phyloP scores from a whole-genome alignment of 1,140 invertebrate species.

The Microplitis demolitor region DNA sequence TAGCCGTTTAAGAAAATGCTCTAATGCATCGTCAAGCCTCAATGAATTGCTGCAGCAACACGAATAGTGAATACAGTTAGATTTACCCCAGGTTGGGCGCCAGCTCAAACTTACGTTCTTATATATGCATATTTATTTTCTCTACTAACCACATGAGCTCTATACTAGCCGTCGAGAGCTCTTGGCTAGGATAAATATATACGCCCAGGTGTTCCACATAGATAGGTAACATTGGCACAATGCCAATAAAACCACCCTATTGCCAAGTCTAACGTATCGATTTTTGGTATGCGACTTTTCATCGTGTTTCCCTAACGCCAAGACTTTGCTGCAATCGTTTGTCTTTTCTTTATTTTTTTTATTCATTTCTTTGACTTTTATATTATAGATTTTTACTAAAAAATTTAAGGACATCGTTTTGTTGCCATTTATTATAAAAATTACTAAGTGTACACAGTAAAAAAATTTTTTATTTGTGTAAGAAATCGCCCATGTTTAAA shows the following conservation, averaged over 20 bases:
- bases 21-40: neutral
- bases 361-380: conserved; percentile 15
- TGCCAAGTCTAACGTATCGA: conserved; percentile 54
- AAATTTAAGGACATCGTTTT: too few species aligned
- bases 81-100: too few species aligned
- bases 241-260: conserved; percentile 57
- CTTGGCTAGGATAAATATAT: conserved; percentile 27
- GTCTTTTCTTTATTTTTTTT: conserved; percentile 16
- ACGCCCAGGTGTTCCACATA: conserved; percentile 60
- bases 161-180: neutral
- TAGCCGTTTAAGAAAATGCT: neutral
- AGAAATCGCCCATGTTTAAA: too few species aligned
- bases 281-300: conserved; percentile 50
- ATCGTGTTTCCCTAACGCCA: conserved; percentile 51
- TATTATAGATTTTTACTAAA: too few species aligned
- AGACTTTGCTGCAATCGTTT: conserved; percentile 18
- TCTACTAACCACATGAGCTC: conserved; percentile 9
- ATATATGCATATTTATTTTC: neutral
- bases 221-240: conserved; percentile 58
- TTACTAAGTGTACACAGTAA: too few species aligned
- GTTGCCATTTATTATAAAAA: too few species aligned
- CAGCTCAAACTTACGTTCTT: neutral
- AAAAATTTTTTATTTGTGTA: too few species aligned
- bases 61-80: too few species aligned
- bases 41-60: neutral